Evolutionary conservation across 2,797 vertebrate genomes (phyloP), one percentile per base, ranked within the genome.

Genomic region (Pantherophis alleghaniensis): DNA sequence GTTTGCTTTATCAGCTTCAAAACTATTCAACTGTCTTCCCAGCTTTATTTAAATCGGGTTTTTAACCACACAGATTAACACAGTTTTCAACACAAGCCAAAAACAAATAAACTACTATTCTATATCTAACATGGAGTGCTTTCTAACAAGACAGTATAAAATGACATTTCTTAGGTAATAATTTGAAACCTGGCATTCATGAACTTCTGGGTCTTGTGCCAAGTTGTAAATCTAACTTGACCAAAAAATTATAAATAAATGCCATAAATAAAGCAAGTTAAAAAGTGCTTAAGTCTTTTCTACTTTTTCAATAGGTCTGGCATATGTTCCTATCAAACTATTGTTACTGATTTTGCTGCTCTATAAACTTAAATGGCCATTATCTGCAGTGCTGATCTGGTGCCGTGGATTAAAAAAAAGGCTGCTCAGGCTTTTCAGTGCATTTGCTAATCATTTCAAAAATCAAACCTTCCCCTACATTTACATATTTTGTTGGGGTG

Each of bases 1-100:
- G 87, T 74, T 95, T 96, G 53, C 96, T 96, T 95, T 89, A 95
- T 96, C 92, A 94, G 93, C 93, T 95, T 96, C 94, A 96, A 96
- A 97, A 92, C 93, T 91, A 93, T 95, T 96, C 74, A 96, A 93
- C 51, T 0, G 0, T 94, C 94, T 96, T 95, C 94, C 90, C 93
- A 95, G 86, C 53, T 96, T 97, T 94, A 95, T 95, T 95, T 91
- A 94, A 95, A 92, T 92, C 94, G 83, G 93, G 95, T 94, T 92
- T 96, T 92, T 97, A 94, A 92, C 7, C 66, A 87, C 2, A 91
- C 94, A 90, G 42, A 94, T 94, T 94, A 95, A 87, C 93, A 37
- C 28, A 51, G 94, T 60, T 96, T 96, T 93, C 91, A 91, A 92
- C 83, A 92, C 10, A 92, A 92, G 89, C 55, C 56, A 89, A 79